These are phyloP conservation scores for Tinea pellionella DNA, from an alignment of 2,888 invertebrate species.

Conservation along the genomic window DNA sequence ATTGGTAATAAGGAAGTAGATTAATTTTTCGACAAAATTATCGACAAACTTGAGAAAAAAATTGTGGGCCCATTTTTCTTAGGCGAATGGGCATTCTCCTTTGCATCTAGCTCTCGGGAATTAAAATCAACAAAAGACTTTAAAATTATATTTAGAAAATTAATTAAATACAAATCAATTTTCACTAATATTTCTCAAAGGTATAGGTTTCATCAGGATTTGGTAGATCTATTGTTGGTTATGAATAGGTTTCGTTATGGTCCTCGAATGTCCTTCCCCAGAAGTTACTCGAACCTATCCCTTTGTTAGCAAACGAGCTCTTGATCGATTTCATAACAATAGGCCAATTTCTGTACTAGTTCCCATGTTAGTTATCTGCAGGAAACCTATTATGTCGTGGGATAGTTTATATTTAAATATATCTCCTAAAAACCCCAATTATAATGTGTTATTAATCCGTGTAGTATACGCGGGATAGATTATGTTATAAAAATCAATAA, in stretches of 20 bases:
- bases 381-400: not conserved
- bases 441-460: no score
- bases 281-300: conserved; percentile 37
- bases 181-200: conserved; percentile 19
- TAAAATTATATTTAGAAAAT: not conserved
- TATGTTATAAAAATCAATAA: no score
- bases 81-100: no score
- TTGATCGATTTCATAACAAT: conserved; percentile 57
- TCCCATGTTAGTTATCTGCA: not conserved
- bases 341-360: conserved; percentile 46
- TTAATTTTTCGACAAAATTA: no score
- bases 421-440: no score
- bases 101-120: no score
- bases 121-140: not conserved
- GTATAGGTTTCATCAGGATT: conserved; percentile 47
- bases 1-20: no score
- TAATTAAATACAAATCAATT: not conserved
- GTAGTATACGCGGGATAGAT: no score
- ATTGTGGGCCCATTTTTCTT: no score
- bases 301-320: conserved; percentile 56
- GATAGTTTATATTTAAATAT: not conserved
- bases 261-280: conserved; percentile 40
- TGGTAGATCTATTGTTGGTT: conserved; percentile 42
- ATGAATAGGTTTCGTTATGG: conserved; percentile 57
- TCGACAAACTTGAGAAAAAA: no score